phyloP scores from a whole-genome alignment of 2,113 vertebrate species.

The Xerus inauris region DNA sequence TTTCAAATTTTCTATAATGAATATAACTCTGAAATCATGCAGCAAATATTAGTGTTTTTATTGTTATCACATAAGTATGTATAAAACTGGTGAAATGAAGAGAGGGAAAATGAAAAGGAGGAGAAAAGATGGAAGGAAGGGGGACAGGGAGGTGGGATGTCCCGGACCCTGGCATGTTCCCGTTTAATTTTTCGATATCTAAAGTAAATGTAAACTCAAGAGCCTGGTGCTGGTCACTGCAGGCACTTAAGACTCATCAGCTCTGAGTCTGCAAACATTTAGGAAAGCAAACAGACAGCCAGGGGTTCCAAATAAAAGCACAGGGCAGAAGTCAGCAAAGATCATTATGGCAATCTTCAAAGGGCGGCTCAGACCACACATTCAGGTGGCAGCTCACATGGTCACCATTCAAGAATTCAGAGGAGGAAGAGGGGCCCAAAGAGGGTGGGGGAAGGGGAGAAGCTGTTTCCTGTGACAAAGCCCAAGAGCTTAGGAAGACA shows the following conservation, averaged over 20 bases:
- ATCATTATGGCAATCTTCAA: constrained; percentile 79
- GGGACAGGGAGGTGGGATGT: background rate
- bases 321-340: constrained; percentile 81
- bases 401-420: constrained; percentile 52
- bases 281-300: constrained; percentile 87
- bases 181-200: background rate
- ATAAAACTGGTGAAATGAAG: background rate
- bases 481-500: background rate
- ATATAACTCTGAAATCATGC: background rate
- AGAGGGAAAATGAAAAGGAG: background rate
- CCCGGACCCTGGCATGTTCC: background rate
- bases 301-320: constrained; percentile 84
- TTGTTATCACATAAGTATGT: background rate
- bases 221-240: constrained; percentile 72
- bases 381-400: constrained; percentile 58
- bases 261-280: constrained; percentile 86
- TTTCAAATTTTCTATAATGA: background rate
- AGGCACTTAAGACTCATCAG: constrained; percentile 87
- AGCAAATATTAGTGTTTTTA: background rate
- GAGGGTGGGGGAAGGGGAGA: background rate
- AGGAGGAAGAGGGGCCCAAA: background rate
- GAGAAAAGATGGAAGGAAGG: background rate
- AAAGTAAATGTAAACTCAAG: constrained; percentile 36
- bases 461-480: background rate
- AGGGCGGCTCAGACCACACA: constrained; percentile 77